A percentile compares a stretch with the other conserved stretches of the same genome.
Conservation (phyloP, 1,140 invertebrate genomes). For the Akabosia matsudoensis region DNA sequence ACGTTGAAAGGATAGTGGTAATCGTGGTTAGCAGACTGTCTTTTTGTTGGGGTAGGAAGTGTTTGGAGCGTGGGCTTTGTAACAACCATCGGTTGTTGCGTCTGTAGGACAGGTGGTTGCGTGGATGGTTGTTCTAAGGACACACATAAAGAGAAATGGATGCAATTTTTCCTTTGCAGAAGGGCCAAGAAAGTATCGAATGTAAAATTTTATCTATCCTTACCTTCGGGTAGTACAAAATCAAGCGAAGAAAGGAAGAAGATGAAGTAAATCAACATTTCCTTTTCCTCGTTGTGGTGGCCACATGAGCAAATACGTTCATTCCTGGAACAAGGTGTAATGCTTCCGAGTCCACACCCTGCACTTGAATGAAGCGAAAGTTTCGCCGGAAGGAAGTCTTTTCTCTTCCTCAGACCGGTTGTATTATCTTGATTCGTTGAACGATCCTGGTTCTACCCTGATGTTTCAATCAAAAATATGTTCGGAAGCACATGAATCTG, state of each 20-base stretch:
- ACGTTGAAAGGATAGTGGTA: constrained; percentile 35
- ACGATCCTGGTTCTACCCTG: too few relatives aligned
- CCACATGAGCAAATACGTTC: neutral
- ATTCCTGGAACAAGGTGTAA: too few relatives aligned
- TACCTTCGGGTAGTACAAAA: constrained; percentile 12
- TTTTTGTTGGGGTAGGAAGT: neutral
- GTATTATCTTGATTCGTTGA: too few relatives aligned
- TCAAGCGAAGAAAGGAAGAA: neutral
- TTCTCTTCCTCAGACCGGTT: too few relatives aligned
- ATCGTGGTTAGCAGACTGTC: neutral
- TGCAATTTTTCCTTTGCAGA: too few relatives aligned
- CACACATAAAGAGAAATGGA: neutral
- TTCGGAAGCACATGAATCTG: too few relatives aligned
- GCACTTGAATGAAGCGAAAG: too few relatives aligned
- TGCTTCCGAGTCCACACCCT: too few relatives aligned
- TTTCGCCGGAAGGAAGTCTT: too few relatives aligned
- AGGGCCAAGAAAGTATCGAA: too few relatives aligned
- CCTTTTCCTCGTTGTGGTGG: neutral
- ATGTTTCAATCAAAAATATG: too few relatives aligned
- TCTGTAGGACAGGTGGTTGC: neutral
- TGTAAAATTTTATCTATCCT: too few relatives aligned
- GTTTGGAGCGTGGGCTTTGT: neutral
- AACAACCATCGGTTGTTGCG: neutral
- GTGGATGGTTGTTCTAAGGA: neutral
- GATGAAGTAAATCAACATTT: constrained; percentile 11